Conservation (phyloP, 2,888 invertebrate species). For the Saturnia pavonia region DNA sequence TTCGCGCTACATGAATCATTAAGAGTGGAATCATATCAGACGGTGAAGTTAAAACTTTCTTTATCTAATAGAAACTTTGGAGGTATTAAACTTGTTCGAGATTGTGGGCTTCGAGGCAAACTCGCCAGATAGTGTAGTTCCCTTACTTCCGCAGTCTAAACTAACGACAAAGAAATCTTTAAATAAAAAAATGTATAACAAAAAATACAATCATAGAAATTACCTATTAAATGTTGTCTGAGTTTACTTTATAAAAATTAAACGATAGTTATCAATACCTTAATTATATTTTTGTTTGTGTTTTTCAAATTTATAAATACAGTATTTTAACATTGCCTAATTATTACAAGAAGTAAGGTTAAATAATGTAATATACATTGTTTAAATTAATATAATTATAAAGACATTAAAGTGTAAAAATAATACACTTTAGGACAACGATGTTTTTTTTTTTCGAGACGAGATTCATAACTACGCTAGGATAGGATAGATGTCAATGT, state of each 20-base stretch:
- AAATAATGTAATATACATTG: neutral
- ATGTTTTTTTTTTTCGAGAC: too few relatives aligned
- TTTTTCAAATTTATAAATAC: neutral
- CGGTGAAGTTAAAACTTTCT: slow-evolving; percentile 45
- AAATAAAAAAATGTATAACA: neutral
- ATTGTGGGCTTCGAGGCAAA: slow-evolving; percentile 46
- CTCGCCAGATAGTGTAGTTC: slow-evolving; percentile 37
- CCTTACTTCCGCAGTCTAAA: slow-evolving; percentile 30
- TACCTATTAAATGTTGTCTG: neutral
- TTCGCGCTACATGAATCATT: slow-evolving; percentile 24
- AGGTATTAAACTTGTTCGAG: slow-evolving; percentile 43
- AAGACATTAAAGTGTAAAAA: neutral
- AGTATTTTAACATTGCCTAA: neutral
- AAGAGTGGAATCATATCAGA: slow-evolving; percentile 32
- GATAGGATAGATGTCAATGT: too few relatives aligned
- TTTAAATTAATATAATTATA: neutral
- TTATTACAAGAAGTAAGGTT: neutral
- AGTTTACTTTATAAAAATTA: neutral
- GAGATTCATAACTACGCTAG: too few relatives aligned
- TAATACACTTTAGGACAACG: neutral
- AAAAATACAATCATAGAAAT: neutral
- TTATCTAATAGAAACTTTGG: slow-evolving; percentile 55
- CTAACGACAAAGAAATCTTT: slow-evolving; percentile 4
- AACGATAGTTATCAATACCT: neutral
- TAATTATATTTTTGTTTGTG: neutral